phyloP scores from a whole-genome alignment of 2,113 vertebrate genomes.

The Potamarius usumacintae region DNA sequence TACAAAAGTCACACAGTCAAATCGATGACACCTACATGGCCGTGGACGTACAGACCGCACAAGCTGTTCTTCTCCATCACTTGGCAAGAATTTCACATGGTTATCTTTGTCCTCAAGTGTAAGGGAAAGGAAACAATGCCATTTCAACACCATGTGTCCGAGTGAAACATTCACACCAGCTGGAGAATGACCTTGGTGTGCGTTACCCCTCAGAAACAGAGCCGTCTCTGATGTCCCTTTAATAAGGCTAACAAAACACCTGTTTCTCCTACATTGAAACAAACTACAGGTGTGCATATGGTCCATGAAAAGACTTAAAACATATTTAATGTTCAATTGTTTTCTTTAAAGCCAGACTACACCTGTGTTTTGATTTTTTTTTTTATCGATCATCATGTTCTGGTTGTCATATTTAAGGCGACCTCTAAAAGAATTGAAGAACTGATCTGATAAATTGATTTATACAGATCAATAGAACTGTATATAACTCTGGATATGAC shows the following conservation, averaged over 20 bases:
- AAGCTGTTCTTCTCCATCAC: constrained; percentile 53
- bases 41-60: constrained; percentile 7
- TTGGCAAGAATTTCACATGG: constrained; percentile 52
- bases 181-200: constrained; percentile 49
- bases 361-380: neutral
- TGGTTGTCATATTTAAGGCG: neutral
- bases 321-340: neutral
- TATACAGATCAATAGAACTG: neutral
- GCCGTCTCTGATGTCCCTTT: constrained; percentile 6
- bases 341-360: neutral
- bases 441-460: neutral
- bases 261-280: constrained; percentile 18
- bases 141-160: constrained; percentile 37
- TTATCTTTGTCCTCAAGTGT: constrained; percentile 60
- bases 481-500: no score
- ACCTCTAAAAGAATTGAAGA: neutral
- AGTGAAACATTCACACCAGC: constrained; percentile 43
- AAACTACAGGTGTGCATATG: neutral
- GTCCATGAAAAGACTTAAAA: neutral
- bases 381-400: neutral
- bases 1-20: neutral
- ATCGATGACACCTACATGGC: constrained; percentile 31
- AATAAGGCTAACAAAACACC: constrained; percentile 17
- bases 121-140: constrained; percentile 53
- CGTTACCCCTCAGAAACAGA: constrained; percentile 30